A percentile compares a stretch with the other conserved stretches of the same genome.
Evolutionary conservation across 2,113 vertebrate species (phyloP).

Genomic region (Oriolus oriolus): DNA sequence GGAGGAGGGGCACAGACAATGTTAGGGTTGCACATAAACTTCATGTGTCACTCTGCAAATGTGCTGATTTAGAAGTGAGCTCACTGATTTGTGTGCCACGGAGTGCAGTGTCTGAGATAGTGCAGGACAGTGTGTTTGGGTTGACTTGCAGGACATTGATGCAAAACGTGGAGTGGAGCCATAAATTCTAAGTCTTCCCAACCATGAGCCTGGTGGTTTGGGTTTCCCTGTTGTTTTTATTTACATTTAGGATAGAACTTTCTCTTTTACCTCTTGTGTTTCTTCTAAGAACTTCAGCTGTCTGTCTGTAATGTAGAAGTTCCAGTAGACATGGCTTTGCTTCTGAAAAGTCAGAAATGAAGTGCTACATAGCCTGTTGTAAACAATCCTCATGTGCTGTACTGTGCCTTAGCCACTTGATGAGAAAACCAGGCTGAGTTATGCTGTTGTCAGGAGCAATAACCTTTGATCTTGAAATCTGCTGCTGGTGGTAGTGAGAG

Average conservation of each 20-base stretch:
- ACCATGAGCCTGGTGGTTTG: not conserved
- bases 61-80: not conserved
- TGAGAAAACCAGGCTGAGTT: not conserved
- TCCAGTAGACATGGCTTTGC: not conserved
- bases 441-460: not conserved
- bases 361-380: not conserved
- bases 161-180: not conserved
- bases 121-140: not conserved
- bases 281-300: not conserved
- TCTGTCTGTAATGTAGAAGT: not conserved
- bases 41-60: not conserved
- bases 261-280: not conserved
- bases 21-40: not conserved
- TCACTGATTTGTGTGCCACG: not conserved
- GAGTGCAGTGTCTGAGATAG: not conserved
- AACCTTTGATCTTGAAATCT: slow-evolving; percentile 9
- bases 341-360: not conserved
- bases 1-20: not conserved
- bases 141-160: not conserved
- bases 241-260: not conserved
- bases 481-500: not conserved
- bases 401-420: not conserved
- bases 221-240: not conserved
- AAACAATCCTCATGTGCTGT: not conserved
- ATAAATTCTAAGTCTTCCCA: not conserved